A percentile compares a stretch with the other conserved stretches of the same genome.
Conservation (phyloP, 1,140 invertebrate genomes). For the Coptotermes formosanus region DNA sequence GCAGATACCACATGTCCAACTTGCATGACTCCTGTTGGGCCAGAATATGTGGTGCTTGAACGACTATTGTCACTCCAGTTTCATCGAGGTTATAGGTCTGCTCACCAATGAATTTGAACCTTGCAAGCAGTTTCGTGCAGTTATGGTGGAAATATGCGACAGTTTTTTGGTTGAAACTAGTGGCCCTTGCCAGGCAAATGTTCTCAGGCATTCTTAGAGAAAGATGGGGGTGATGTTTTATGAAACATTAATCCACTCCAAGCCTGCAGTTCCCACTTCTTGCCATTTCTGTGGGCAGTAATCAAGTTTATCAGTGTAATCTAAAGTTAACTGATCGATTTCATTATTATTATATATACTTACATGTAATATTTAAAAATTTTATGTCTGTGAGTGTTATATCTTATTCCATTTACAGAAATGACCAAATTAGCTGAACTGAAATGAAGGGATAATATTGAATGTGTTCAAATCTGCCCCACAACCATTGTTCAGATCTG, state of each 20-base stretch:
- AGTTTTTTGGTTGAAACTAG: constrained; percentile 47
- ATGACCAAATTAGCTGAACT: too few species aligned
- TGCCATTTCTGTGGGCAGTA: constrained; percentile 33
- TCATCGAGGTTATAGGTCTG: constrained; percentile 46
- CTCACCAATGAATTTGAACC: constrained; percentile 36
- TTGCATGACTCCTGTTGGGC: constrained; percentile 40
- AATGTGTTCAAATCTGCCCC: too few species aligned
- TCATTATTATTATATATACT: neutral
- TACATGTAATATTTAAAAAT: too few species aligned
- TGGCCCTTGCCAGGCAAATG: constrained; percentile 44
- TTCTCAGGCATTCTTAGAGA: constrained; percentile 45
- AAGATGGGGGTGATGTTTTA: constrained; percentile 33
- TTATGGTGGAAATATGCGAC: constrained; percentile 43
- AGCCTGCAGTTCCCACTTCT: constrained; percentile 25
- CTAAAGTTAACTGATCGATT: neutral
- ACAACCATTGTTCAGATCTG: too few species aligned
- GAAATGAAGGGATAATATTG: too few species aligned
- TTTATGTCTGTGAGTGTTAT: too few species aligned
- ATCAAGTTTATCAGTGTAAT: constrained; percentile 1
- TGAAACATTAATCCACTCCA: constrained; percentile 36
- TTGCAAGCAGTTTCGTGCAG: constrained; percentile 40
- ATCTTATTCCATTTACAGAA: too few species aligned
- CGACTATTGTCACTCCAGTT: constrained; percentile 48
- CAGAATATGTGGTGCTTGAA: constrained; percentile 45
- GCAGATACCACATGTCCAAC: constrained; percentile 39